Evolutionary conservation across 2,888 invertebrate genomes (phyloP), one percentile per base, ranked within the genome.

Genomic region (Sinhomidia bicolor): DNA sequence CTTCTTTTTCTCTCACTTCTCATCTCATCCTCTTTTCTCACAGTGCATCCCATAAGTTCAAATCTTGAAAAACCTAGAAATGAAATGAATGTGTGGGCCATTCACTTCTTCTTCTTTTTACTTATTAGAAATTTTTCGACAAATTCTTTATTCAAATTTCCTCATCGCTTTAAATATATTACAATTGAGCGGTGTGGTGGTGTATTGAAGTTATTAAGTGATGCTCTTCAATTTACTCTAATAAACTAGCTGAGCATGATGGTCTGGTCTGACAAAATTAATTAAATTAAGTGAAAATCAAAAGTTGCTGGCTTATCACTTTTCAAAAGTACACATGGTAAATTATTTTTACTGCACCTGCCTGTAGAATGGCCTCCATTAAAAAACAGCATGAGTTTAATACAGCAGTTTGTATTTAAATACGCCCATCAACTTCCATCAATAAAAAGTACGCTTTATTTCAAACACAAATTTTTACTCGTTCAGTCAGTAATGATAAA

Each of bases 21-120:
- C 78, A 36, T 14, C 68, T 5, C 76, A 76, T 47, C 76, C 76
- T 51, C n/a, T 17, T 51, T 76, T 76, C 47, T 76, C 74, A 68
- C 68, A 41, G 36, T 68, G 41, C 36, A n/a, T 76, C 51, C 26
- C 20, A 57, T 54, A 47, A 74, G 74, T 78, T 57, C 78, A 57
- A 20, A 76, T 36, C 57, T 17, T 62, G 41, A 54, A 78, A 88
- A 88, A 83, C 88, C 78, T 65, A 82, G 88, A 88, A 82, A 83
- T 74, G 23, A 62, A 87, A 44, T 78, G 54, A 54, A 71, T 44
- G 71, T 47, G 14, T 14, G 54, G 54, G 17, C 54, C n/a, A 3
- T 32, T n/a, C 32, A 41, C 62, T 65, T 32, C 6, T 17, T 54
- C 17, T 6, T 17, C 17, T 54, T n/a, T 54, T 14, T 54, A 54